Evolutionary conservation across 2,113 vertebrate species (phyloP), one percentile per base, ranked within the genome.

Genomic region (Ictidomys tridecemlineatus): DNA sequence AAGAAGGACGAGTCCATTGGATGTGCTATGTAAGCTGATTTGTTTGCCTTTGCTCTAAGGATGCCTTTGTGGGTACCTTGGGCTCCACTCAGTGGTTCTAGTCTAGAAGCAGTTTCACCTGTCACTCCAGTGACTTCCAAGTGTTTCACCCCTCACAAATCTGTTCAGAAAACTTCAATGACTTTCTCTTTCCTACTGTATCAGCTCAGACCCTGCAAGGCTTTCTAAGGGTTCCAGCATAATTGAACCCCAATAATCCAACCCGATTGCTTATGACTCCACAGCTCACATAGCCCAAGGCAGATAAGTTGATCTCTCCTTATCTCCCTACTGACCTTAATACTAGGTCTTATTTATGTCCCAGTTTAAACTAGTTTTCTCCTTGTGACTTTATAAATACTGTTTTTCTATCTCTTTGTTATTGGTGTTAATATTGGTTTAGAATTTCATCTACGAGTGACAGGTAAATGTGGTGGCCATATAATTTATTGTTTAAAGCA

Each of bases 391-490:
- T 72, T 69, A 9, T 32, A 77, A 76, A 61, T 76, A 58, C 6
- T 65, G 1, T 45, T 72, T 82, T 78, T 70, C 73, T 22, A 87
- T 76, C 0, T 65, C n/a, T 72, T 8, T 58, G 22, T n/a, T 84
- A 61, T 11, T 56, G 11, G 1, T 85, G 4, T 56, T 76, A 17
- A 78, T 67, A 72, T 8, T 90, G 70, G 14, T 48, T 74, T 77
- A 85, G 45, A 28, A 20, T 92, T 93, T 95, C 26, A 72, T 69
- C 48, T 94, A 28, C 61, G 32, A 61, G 30, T 76, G 28, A 70
- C 48, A 34, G 30, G 56, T 93, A 85, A 83, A 82, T 85, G 53
- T 5, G 28, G n/a, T 39, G 14, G 26, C 18, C 7, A 70, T 30
- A 85, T 37, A 42, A 61, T 58, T 56, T 37, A 51, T n/a, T 78